Evolutionary conservation across 2,888 invertebrate species (phyloP), one percentile per base, ranked within the genome.

Genomic region (Laothoe populi): DNA sequence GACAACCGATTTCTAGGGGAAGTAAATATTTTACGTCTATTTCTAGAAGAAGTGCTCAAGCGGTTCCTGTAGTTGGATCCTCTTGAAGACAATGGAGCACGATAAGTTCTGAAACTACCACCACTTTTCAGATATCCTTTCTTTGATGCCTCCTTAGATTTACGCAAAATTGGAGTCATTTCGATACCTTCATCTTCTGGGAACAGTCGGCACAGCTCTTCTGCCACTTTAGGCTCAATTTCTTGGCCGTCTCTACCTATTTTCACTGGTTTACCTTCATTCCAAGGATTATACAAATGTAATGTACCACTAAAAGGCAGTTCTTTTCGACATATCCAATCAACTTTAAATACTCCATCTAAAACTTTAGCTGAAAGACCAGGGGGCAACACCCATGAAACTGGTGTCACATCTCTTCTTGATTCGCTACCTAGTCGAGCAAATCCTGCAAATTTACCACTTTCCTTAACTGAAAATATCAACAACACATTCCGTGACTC

Each of bases 201-300:
- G 87, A 99, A 99, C 57, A 99, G 91, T 65, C 98, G 95, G 82
- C 98, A 99, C 64, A 99, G 91, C 84, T 98, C 98, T 85, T 98
- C 98, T 19, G 98, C 99, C 61, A 98, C 97, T 84, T 97, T 95
- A 2, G 99, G 98, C 84, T 99, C 99, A 72, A 99, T 98, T 94
- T 99, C 99, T 94, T 99, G 97, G 0, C 99, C 99, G 93, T 99
- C 99, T 67, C 99, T 94, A n/a, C 99, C 99, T 78, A 99, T 99
- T 94, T 99, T 99, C 0, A 99, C 99, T 63, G 99, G 98, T 89
- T 99, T 99, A 53, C 98, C 98, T 83, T 99, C 99, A 93, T 99
- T 99, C 98, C 99, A 99, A 4, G 98, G 96, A 92, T 99, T 99
- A 81, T 98, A 98, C 65, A 99, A 92, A 86, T 99, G 98, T 73